A percentile compares a stretch with the other conserved stretches of the same genome.
phyloP scores from a whole-genome alignment of 2,797 vertebrate species.

The Heterohyrax brucei region DNA sequence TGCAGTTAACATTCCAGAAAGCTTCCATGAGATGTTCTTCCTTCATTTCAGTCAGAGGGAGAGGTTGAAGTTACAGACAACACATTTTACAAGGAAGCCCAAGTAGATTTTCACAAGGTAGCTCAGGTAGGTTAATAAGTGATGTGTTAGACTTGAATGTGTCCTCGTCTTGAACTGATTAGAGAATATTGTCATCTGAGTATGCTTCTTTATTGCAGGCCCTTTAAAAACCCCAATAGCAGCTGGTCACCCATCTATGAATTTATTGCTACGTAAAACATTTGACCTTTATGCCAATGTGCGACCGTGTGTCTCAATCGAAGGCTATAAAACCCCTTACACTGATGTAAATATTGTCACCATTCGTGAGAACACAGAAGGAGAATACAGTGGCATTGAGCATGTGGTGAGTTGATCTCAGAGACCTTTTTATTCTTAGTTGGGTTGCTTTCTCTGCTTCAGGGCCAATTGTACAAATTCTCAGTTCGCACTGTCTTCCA shows the following conservation, averaged over 20 bases:
- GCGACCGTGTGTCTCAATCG: slow-evolving; percentile 97
- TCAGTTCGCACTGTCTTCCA: background rate
- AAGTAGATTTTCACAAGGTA: background rate
- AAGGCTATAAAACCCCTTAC: slow-evolving; percentile 97
- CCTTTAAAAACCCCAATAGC: slow-evolving; percentile 98
- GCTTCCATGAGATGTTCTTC: background rate
- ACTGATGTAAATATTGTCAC: slow-evolving; percentile 97
- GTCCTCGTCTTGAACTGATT: background rate
- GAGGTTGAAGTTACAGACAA: background rate
- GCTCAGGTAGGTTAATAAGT: too few relatives aligned
- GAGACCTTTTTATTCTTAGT: too few relatives aligned
- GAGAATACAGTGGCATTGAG: slow-evolving; percentile 99
- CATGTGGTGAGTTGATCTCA: slow-evolving; percentile 93
- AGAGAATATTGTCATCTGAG: background rate
- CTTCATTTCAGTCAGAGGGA: background rate
- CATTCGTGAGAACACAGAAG: slow-evolving; percentile 98
- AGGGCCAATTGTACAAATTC: background rate
- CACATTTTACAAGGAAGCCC: background rate
- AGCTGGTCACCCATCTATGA: slow-evolving; percentile 98
- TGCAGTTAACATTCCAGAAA: background rate
- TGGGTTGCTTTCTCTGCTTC: background rate
- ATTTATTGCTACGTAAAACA: slow-evolving; percentile 96
- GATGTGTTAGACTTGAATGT: too few relatives aligned
- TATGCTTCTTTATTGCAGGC: slow-evolving; percentile 88
- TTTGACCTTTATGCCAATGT: slow-evolving; percentile 99